These are phyloP conservation scores for Dicyrtomina minuta DNA, from an alignment of 2,888 invertebrate species.

Conservation along the genomic window DNA sequence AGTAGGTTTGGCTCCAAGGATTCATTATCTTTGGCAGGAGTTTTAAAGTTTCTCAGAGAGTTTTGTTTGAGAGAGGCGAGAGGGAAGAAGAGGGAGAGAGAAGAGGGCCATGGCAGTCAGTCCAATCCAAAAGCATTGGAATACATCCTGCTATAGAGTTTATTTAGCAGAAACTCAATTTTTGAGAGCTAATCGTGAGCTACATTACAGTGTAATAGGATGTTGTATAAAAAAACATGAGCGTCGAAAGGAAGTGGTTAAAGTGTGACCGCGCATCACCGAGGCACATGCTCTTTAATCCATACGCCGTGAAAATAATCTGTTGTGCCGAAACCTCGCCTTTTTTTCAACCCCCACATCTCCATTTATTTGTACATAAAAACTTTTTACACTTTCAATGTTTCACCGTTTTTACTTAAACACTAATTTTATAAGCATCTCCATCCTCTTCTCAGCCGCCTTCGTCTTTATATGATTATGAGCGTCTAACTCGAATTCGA, in stretches of 20 bases:
- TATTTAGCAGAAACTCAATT: slow-evolving; percentile 17
- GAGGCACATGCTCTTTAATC: slow-evolving; percentile 34
- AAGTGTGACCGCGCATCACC: slow-evolving; percentile 37
- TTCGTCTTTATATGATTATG: background rate
- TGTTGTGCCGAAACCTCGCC: slow-evolving; percentile 28
- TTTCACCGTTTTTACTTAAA: slow-evolving; percentile 1
- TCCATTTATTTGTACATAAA: background rate
- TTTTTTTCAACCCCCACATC: slow-evolving; percentile 25
- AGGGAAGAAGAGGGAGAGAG: slow-evolving; percentile 6
- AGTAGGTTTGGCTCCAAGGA: slow-evolving; percentile 18
- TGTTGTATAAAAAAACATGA: slow-evolving; percentile 15
- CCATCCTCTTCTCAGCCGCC: background rate
- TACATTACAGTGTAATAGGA: slow-evolving; percentile 2
- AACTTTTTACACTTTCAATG: slow-evolving; percentile 1
- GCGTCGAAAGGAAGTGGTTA: slow-evolving; percentile 38
- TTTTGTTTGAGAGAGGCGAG: no score
- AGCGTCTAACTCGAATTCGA: no score
- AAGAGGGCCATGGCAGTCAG: no score
- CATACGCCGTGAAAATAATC: slow-evolving; percentile 33
- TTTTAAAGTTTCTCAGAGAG: background rate
- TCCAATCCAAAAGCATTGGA: background rate
- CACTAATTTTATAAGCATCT: background rate
- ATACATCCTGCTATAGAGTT: slow-evolving; percentile 21
- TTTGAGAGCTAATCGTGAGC: slow-evolving; percentile 17
- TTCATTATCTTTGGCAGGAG: slow-evolving; percentile 25